Conservation (phyloP, 2,113 vertebrate genomes). For the Odontophorus gujanensis region DNA sequence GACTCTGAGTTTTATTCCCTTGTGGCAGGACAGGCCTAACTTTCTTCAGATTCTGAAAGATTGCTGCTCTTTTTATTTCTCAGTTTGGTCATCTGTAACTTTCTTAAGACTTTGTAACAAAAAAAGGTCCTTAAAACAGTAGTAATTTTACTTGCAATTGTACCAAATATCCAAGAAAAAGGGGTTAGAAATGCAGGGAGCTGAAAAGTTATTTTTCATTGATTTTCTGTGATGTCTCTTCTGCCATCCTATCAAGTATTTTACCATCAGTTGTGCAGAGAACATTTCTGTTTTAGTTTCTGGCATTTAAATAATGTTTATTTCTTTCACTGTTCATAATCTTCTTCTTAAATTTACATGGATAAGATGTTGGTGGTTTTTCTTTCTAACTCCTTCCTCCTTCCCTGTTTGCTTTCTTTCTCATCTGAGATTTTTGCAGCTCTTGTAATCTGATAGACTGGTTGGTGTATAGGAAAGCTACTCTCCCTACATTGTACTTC, state of each 20-base stretch:
- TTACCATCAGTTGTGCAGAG: background rate
- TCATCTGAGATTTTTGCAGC: background rate
- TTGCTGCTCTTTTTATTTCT: background rate
- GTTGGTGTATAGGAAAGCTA: background rate
- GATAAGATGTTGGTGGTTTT: background rate
- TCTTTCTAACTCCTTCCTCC: too few species aligned
- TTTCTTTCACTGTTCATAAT: background rate
- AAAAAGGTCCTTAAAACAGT: background rate
- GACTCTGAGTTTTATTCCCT: background rate
- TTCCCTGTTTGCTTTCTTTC: too few species aligned
- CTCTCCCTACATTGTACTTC: background rate
- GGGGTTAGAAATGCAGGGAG: background rate
- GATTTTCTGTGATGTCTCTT: background rate
- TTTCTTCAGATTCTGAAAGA: background rate
- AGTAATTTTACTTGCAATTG: background rate
- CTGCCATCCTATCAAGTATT: background rate
- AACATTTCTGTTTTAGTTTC: background rate
- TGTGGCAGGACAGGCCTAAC: background rate
- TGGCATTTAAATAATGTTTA: background rate
- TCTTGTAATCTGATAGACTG: background rate
- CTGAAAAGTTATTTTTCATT: background rate
- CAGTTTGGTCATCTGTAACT: background rate
- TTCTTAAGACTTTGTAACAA: background rate
- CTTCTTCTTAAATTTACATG: background rate
- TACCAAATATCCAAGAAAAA: background rate